Conservation (phyloP, 1,140 invertebrate species). For the Trichogramma pretiosum region DNA sequence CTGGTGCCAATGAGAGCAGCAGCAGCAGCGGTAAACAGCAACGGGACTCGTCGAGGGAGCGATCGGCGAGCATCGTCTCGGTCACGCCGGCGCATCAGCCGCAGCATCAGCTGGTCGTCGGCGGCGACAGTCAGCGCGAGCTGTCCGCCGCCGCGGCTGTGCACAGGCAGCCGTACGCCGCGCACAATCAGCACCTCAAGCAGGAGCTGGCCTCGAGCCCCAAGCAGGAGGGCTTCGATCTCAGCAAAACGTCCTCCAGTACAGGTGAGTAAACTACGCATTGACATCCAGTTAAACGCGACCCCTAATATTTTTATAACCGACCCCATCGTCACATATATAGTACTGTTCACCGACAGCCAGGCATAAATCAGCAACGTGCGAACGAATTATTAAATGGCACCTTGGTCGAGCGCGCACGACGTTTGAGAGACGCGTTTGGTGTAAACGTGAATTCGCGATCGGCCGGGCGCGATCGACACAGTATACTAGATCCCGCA, state of each 20-base stretch:
- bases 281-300: no score
- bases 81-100: slow-evolving; percentile 12
- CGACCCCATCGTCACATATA: no score
- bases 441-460: no score
- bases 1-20: slow-evolving; percentile 32
- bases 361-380: no score
- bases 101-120: slow-evolving; percentile 9
- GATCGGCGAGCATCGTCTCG: slow-evolving; percentile 3
- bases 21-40: slow-evolving; percentile 34
- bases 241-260: slow-evolving; percentile 49
- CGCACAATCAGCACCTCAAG: slow-evolving; percentile 41
- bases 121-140: no score
- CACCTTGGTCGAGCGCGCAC: no score
- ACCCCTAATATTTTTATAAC: no score
- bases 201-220: slow-evolving; percentile 46
- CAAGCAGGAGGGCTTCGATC: slow-evolving; percentile 55
- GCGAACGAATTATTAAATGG: no score
- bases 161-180: slow-evolving; percentile 40
- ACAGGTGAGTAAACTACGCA: slow-evolving; percentile 49
- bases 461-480: no score
- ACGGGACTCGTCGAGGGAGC: background rate
- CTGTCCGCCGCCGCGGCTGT: slow-evolving; percentile 24
- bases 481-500: no score
- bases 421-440: no score
- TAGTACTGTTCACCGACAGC: no score